These are phyloP conservation scores for Peucedramus taeniatus DNA, from an alignment of 2,113 vertebrate species.

Conservation along the genomic window DNA sequence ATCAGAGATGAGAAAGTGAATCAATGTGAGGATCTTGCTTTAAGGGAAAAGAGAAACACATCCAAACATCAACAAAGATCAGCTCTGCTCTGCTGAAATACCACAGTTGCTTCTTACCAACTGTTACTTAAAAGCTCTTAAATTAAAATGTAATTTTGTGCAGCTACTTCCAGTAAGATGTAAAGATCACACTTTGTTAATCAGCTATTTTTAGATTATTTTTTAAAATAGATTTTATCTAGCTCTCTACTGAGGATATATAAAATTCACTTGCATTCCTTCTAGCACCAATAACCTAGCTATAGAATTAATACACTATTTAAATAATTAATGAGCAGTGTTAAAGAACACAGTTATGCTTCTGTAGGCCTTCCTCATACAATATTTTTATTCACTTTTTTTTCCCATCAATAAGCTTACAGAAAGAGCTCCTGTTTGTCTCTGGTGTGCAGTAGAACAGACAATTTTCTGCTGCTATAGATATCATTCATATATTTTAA, in stretches of 20 bases:
- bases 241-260: background rate
- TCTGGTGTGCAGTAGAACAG: background rate
- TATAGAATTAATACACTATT: background rate
- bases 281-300: background rate
- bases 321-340: background rate
- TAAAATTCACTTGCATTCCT: background rate
- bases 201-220: background rate
- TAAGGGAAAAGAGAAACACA: background rate
- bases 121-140: background rate
- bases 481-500: background rate
- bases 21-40: background rate
- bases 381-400: background rate
- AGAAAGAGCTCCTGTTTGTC: background rate
- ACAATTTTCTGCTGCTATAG: background rate
- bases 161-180: background rate
- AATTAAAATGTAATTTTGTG: background rate
- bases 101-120: background rate
- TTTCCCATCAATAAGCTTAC: background rate
- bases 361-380: background rate
- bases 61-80: background rate
- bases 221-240: background rate
- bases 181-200: slow-evolving; percentile 9
- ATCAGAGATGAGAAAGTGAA: background rate
- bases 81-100: background rate
- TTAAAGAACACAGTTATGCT: background rate